phyloP scores from a whole-genome alignment of 2,888 invertebrate genomes.

The Euphydryas editha region DNA sequence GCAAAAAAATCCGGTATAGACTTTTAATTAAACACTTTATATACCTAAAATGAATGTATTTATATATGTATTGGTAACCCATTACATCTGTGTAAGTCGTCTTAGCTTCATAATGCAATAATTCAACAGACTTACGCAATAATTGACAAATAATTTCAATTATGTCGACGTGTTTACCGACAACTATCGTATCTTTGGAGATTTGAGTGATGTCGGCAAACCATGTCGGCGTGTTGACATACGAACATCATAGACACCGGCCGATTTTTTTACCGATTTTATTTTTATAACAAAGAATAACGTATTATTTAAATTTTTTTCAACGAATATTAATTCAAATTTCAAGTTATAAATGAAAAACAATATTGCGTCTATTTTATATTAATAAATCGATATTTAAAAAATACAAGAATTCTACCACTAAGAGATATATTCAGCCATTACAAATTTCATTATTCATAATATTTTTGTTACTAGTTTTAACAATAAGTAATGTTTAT shows the following conservation, averaged over 20 bases:
- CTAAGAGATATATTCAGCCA: no score
- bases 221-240: slow-evolving; percentile 51
- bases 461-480: no score
- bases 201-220: slow-evolving; percentile 52
- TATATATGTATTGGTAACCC: background rate
- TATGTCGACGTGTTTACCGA: slow-evolving; percentile 54
- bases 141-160: slow-evolving; percentile 48
- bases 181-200: slow-evolving; percentile 46
- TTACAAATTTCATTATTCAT: no score
- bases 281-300: background rate
- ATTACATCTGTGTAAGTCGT: background rate
- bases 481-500: background rate
- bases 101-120: slow-evolving; percentile 29
- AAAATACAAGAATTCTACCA: no score
- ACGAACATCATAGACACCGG: slow-evolving; percentile 55
- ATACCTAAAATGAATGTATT: background rate
- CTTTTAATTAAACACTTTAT: no score
- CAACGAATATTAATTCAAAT: no score
- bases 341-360: no score
- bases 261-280: slow-evolving; percentile 19
- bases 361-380: no score
- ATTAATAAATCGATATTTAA: no score
- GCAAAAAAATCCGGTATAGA: no score
- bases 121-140: slow-evolving; percentile 46
- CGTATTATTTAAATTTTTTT: no score